phyloP scores from a whole-genome alignment of 1,140 invertebrate species.

The Branchinecta lindahli region DNA sequence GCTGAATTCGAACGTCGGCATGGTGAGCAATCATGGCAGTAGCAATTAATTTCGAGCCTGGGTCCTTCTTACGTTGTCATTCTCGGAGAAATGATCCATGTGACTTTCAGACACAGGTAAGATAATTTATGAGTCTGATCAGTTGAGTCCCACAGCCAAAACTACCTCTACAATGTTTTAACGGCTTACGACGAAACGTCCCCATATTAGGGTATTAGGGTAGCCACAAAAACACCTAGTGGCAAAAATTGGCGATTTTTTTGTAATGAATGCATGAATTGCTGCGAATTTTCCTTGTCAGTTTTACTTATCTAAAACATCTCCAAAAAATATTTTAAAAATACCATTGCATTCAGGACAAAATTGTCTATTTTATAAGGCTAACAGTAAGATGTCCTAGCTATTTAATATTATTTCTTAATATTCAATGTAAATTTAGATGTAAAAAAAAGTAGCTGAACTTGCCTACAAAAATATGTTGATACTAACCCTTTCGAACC shows the following conservation, averaged over 20 bases:
- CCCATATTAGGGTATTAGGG: not conserved
- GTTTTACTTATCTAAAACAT: not conserved
- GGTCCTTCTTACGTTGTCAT: not conserved
- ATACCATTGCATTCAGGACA: not conserved
- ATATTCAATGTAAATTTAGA: too few relatives aligned
- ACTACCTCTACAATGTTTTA: not conserved
- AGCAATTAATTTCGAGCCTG: not conserved
- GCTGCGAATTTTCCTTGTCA: too few relatives aligned
- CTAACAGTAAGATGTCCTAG: too few relatives aligned
- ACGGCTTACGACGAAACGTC: not conserved
- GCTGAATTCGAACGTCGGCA: too few relatives aligned
- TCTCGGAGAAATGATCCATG: not conserved
- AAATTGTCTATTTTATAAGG: not conserved
- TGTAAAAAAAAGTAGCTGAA: too few relatives aligned
- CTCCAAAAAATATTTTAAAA: not conserved
- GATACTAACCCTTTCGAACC: too few relatives aligned
- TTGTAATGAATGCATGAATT: too few relatives aligned
- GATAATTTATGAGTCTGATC: not conserved
- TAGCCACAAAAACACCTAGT: not conserved
- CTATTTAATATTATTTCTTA: too few relatives aligned
- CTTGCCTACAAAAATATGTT: too few relatives aligned
- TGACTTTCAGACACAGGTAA: slow-evolving; percentile 3
- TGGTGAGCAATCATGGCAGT: not conserved
- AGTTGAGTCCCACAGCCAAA: not conserved
- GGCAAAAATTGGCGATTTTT: too few relatives aligned